These are phyloP conservation scores for Anoplius nigerrimus DNA, from an alignment of 2,888 invertebrate species.

Conservation along the genomic window DNA sequence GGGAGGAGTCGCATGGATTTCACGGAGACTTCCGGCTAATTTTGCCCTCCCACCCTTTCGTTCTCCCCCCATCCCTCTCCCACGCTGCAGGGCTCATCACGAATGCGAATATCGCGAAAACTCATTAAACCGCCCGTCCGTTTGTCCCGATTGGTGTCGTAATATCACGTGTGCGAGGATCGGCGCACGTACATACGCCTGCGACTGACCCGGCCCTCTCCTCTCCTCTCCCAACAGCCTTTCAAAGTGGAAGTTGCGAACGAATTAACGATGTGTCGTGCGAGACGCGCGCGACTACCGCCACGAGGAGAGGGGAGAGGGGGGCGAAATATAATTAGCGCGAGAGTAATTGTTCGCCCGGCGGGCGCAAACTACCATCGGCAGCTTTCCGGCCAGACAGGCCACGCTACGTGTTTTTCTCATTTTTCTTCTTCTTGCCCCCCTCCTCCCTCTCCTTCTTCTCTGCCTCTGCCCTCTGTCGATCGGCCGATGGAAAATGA, in stretches of 20 bases:
- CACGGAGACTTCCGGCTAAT: slow-evolving; percentile 62
- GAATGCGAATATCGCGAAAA: slow-evolving; percentile 50
- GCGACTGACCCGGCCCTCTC: neutral
- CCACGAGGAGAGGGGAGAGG: neutral
- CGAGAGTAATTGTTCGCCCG: no score
- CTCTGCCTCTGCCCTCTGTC: neutral
- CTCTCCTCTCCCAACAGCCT: no score
- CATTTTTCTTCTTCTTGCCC: neutral
- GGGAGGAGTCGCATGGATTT: slow-evolving; percentile 59
- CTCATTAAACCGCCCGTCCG: slow-evolving; percentile 73
- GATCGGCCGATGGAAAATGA: neutral
- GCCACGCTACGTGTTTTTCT: neutral
- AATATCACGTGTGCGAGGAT: slow-evolving; percentile 13
- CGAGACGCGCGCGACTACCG: slow-evolving; percentile 2
- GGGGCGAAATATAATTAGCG: no score
- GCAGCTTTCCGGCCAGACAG: no score
- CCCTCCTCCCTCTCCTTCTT: neutral
- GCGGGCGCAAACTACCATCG: neutral
- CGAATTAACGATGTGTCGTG: slow-evolving; percentile 55
- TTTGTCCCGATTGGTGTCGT: slow-evolving; percentile 68
- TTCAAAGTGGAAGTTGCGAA: slow-evolving; percentile 44
- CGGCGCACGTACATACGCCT: slow-evolving; percentile 2
- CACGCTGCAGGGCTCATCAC: slow-evolving; percentile 56
- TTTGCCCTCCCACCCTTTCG: slow-evolving; percentile 38
- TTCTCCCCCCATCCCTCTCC: slow-evolving; percentile 30